Evolutionary conservation across 2,888 invertebrate genomes (phyloP), one percentile per base, ranked within the genome.

Genomic region (Zeuzera pyrina): DNA sequence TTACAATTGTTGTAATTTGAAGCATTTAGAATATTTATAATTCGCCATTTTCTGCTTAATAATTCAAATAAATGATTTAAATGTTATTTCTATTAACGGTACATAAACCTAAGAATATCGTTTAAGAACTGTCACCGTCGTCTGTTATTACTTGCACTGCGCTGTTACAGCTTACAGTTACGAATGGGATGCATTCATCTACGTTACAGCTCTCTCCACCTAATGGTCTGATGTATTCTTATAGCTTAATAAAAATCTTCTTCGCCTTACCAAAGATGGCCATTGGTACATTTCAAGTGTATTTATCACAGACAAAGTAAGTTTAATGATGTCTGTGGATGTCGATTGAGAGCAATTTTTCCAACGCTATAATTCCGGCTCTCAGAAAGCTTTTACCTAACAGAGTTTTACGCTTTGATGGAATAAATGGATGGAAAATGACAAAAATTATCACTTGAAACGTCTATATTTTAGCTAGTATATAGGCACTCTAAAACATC

Each of bases 161-260:
- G 7, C 14, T 12, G 29, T 51, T 44, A 66, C 47, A 7, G 6
- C 31, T 31, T n/a, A 33, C 10, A 11, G 25, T 34, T 23, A 41
- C 31, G 58, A 73, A 76, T 69, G 57, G 57, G 48, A 45, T 58
- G 63, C 69, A 77, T 78, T 58, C 60, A 53, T 76, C 71, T 59
- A 53, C 47, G 65, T 72, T 72, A 63, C 54, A 49, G 63, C 58
- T 66, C 65, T 67, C 65, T 43, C 45, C 60, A 51, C 43, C 56
- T 77, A 74, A 77, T 67, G 57, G 60, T 38, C 53, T 76, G 69
- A 78, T 71, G 56, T 74, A 78, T 74, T 56, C 66, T 69, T 60
- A 67, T 62, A 62, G 60, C 61, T 72, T 64, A 63, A 69, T 70
- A 70, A 42, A 36, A 38, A 52, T 53, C 50, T 57, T 50, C 57